Base-by-base conservation (phyloP, 2,888 invertebrate species). In the Sinotaia quadrata region DNA sequence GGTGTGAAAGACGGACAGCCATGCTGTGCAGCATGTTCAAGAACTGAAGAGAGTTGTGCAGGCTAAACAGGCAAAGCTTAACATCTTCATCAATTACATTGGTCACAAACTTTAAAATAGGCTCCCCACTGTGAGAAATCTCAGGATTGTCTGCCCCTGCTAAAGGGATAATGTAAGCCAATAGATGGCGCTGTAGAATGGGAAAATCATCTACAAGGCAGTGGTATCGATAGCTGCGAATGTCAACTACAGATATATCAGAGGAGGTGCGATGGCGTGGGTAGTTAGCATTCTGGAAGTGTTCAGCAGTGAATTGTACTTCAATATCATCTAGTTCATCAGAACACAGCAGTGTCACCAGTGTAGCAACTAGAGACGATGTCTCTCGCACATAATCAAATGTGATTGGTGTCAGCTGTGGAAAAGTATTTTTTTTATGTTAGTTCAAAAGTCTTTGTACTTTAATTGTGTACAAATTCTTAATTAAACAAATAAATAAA, bases 161-260 rank as follows among this genome's bases (percentile, higher is more conserved):
- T 21, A 85, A 65, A 12, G 85, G 85, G 49, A 83, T 76, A 37
- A 85, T 79, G 57, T 78, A 81, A 54, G 79, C 80, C 27, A 83
- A 70, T 49, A 86, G 71, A 62, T 83, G 85, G 34, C 81, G 80
- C 74, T 82, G 79, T 56, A 86, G 73, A 31, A 79, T 75, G 0
- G 84, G 84, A 68, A 81, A 84, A 27, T 84, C 83, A 18, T 81
- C 74, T 0, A 80, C 77, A 29, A 85, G 72, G 68, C 81, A 81
- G 31, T 82, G 83, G 67, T 86, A 85, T 2, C 84, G 76, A 66
- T 85, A 85, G 69, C 85, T 85, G 52, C 80, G 77, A 27, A 85
- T 82, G 68, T 85, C 84, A 8, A 84, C 80, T 21, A 83, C 63
- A 65, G 81, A 83, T 68, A 84, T 84, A 34, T 83, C 84, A 0